Percentiles rank a stretch among this genome's conserved stretches.
phyloP scores from a whole-genome alignment of 2,888 invertebrate species.

The Petrolisthes cinctipes region DNA sequence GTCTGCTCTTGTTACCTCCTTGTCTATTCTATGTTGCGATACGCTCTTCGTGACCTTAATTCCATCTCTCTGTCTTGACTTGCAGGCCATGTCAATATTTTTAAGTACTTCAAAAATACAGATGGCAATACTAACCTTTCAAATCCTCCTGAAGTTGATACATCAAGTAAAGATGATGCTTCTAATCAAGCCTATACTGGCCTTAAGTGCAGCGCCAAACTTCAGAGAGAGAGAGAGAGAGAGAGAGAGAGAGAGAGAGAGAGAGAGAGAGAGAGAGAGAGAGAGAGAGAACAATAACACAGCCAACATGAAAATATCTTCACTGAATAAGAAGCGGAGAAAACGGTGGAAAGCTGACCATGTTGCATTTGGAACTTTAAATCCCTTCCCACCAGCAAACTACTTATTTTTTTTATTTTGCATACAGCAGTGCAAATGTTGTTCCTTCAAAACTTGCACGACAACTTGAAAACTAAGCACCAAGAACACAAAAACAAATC shows the following conservation, averaged over 20 bases:
- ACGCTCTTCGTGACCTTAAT: too few species aligned
- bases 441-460: neutral
- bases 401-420: neutral
- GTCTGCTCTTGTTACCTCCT: too few species aligned
- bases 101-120: too few species aligned
- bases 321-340: neutral
- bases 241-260: too few species aligned
- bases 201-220: neutral
- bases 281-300: neutral
- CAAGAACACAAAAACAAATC: neutral
- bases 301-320: neutral
- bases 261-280: too few species aligned
- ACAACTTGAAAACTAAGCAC: too few species aligned
- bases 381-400: neutral
- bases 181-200: neutral
- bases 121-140: too few species aligned
- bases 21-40: too few species aligned
- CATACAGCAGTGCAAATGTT: neutral
- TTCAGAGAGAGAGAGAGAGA: too few species aligned
- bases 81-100: too few species aligned
- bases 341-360: neutral
- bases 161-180: neutral
- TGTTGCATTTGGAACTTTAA: neutral
- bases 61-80: too few species aligned
- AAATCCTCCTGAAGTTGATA: too few species aligned